These are phyloP conservation scores for Teleogryllus occipitalis DNA, from an alignment of 1,140 invertebrate genomes.

Conservation along the genomic window DNA sequence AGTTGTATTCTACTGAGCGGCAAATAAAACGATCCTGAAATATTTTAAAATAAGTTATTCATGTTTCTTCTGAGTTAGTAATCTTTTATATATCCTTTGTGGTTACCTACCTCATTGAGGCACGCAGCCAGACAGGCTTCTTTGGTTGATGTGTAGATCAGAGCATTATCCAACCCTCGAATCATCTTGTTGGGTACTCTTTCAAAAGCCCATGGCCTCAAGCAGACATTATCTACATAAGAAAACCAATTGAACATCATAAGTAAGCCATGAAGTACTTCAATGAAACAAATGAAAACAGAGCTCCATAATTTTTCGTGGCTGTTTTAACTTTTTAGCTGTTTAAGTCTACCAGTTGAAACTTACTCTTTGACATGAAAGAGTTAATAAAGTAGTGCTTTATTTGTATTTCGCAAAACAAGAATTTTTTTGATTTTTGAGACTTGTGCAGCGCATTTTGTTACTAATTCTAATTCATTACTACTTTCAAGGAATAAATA, in stretches of 20 bases:
- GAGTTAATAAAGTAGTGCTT: neutral
- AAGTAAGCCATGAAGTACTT: neutral
- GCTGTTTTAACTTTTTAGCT: neutral
- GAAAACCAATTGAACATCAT: constrained; percentile 21
- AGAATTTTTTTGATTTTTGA: too few relatives aligned
- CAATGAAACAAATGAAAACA: neutral
- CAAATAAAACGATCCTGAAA: constrained; percentile 77
- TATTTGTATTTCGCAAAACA: neutral
- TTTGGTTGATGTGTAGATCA: constrained; percentile 88
- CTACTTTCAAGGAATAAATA: too few relatives aligned
- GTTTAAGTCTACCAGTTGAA: neutral
- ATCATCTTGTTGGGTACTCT: constrained; percentile 86
- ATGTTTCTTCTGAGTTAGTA: neutral
- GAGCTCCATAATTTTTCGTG: neutral
- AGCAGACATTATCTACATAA: constrained; percentile 72
- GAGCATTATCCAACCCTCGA: constrained; percentile 77
- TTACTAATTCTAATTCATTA: too few relatives aligned
- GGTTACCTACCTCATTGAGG: constrained; percentile 66
- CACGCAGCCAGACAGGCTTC: constrained; percentile 87
- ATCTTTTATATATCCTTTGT: neutral
- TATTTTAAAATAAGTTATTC: neutral
- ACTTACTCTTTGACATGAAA: neutral
- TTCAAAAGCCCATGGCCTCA: constrained; percentile 87
- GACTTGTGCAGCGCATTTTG: too few relatives aligned
- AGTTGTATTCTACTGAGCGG: constrained; percentile 87